Base-by-base conservation (phyloP, 2,113 vertebrate genomes). In the Phrynosoma blainvillii region DNA sequence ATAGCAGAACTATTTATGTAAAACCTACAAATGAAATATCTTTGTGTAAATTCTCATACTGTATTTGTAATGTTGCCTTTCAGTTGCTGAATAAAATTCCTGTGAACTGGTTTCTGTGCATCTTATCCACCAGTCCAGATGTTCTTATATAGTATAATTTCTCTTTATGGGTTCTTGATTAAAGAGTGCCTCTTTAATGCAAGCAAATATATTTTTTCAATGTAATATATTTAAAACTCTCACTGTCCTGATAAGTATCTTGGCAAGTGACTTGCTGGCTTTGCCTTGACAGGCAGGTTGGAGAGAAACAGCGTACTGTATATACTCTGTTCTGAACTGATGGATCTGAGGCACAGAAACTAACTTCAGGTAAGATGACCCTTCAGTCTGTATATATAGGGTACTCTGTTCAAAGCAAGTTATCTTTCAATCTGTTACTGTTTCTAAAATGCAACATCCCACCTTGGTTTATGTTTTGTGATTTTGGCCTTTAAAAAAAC, bases 151-250 rank as follows among this genome's bases (percentile, higher is more conserved):
- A 30, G 30, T 32, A 27, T 13, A 32, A 81, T 56, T 75, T 82
- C 21, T 4, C 85, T 7, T 86, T 8, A 27, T 0, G 4, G 88
- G 4, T 8, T 66, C 14, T 2, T 0, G 0, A 89, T 20, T 78
- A 66, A 85, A 89, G 3, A 10, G 75, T 2, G 79, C 62, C 56
- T 66, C 12, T 13, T 81, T 54, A 80, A 30, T 2, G 80, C 25
- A 27, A 1, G 30, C 1, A 71, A 21, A 4, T 81, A 88, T 3
- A 1, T 82, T 83, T 84, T 3, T 6, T 23, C 77, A 80, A 3
- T 86, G 82, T 25, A 32, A 16, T 73, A 36, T 4, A 77, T 82
- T 42, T 52, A 23, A 88, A 91, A 52, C 52, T 79, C 76, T 87
- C 87, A 30, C 42, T 75, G 27, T 89, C 68, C 73, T 66, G 18